Conservation (phyloP, 2,888 invertebrate genomes). For the Parasteatoda lunata region DNA sequence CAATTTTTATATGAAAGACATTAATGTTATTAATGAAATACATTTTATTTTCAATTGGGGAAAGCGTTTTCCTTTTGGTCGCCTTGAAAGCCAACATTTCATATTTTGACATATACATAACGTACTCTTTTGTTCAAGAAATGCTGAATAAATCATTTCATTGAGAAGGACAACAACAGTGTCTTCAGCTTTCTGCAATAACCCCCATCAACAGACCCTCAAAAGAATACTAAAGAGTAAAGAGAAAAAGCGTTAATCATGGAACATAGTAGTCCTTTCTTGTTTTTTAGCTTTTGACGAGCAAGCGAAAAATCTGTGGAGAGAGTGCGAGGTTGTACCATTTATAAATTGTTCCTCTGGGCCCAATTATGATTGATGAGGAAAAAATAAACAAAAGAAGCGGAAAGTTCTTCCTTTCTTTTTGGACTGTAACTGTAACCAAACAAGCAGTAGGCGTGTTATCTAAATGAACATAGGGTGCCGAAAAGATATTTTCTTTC, state of each 20-base stretch:
- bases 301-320: slow-evolving; percentile 37
- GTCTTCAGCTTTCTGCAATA: not conserved
- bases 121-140: slow-evolving; percentile 20
- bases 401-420: slow-evolving; percentile 4
- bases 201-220: slow-evolving; percentile 3
- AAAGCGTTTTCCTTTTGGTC: not conserved
- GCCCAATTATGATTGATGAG: slow-evolving; percentile 54
- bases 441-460: slow-evolving; percentile 45
- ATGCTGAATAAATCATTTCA: slow-evolving; percentile 43
- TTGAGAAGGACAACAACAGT: slow-evolving; percentile 8
- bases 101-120: slow-evolving; percentile 40
- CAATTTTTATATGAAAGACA: too few relatives aligned
- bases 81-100: slow-evolving; percentile 17
- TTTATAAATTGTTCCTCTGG: slow-evolving; percentile 36
- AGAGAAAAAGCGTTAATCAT: slow-evolving; percentile 37
- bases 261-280: not conserved
- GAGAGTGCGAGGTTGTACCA: slow-evolving; percentile 6
- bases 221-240: not conserved
- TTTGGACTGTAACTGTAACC: slow-evolving; percentile 19
- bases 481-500: not conserved
- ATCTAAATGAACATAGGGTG: slow-evolving; percentile 45
- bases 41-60: too few relatives aligned
- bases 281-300: slow-evolving; percentile 18
- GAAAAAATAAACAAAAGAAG: slow-evolving; percentile 30
- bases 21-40: too few relatives aligned